These are phyloP conservation scores for Ceyx cyanopectus DNA, from an alignment of 2,113 vertebrate species.

Conservation along the genomic window DNA sequence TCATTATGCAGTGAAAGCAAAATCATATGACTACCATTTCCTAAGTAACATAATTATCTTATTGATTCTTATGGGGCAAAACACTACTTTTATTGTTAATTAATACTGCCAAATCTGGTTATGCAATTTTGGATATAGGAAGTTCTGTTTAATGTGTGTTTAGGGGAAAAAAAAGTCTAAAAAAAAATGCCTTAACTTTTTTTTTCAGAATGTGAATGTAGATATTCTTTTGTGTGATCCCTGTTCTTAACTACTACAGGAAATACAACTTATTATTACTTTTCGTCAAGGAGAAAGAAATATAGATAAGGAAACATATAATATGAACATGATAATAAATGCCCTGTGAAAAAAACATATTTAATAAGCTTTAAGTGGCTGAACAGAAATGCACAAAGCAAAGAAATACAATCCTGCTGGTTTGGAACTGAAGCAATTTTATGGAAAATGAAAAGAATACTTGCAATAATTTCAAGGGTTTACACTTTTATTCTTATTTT, in stretches of 20 bases:
- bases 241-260: constrained; percentile 19
- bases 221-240: constrained; percentile 15
- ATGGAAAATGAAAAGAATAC: constrained; percentile 48
- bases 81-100: constrained; percentile 78
- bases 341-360: constrained; percentile 36
- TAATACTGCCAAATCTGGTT: constrained; percentile 77
- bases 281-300: constrained; percentile 13
- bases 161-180: constrained; percentile 16
- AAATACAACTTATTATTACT: constrained; percentile 23
- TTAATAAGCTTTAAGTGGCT: constrained; percentile 43
- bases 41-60: constrained; percentile 73
- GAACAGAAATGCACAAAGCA: constrained; percentile 15
- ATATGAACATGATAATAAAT: not conserved
- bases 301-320: not conserved
- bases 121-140: constrained; percentile 68
- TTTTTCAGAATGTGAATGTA: not conserved
- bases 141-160: constrained; percentile 66
- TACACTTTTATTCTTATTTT: constrained; percentile 10
- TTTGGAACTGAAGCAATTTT: constrained; percentile 24
- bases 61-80: constrained; percentile 70
- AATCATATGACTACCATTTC: constrained; percentile 73
- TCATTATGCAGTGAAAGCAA: constrained; percentile 70
- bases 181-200: constrained; percentile 54
- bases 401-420: not conserved
- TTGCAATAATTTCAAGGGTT: constrained; percentile 34